A percentile compares a stretch with the other conserved stretches of the same genome.
Conservation (phyloP, 2,797 vertebrate species). For the Chromobotia macracanthus region DNA sequence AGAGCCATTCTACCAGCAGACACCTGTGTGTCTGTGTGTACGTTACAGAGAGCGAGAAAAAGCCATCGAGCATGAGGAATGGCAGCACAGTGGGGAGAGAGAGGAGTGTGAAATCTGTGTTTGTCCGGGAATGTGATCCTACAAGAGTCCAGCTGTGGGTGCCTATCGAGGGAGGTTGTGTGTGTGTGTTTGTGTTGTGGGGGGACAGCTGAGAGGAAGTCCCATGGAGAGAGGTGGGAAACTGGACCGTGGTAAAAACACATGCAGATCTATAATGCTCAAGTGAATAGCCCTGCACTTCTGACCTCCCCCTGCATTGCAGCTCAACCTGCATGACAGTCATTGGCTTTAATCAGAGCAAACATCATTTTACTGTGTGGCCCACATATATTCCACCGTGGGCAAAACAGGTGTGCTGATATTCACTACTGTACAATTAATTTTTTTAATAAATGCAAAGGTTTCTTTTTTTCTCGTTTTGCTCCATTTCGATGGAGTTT, state of each 20-base stretch:
- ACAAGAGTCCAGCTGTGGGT: constrained; percentile 87
- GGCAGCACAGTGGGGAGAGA: constrained; percentile 68
- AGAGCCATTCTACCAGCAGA: constrained; percentile 65
- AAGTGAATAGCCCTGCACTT: constrained; percentile 69
- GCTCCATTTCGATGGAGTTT: constrained; percentile 13
- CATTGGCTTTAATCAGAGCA: neutral
- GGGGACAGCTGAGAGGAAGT: constrained; percentile 89
- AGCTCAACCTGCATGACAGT: constrained; percentile 25
- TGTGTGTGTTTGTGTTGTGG: constrained; percentile 64
- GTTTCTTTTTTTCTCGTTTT: constrained; percentile 25
- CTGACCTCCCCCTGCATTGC: constrained; percentile 59
- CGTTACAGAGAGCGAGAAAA: constrained; percentile 61
- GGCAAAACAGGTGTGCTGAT: constrained; percentile 30
- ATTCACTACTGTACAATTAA: neutral
- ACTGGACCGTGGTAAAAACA: constrained; percentile 64
- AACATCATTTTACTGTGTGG: constrained; percentile 21
- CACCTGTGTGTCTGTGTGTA: constrained; percentile 71
- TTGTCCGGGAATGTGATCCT: constrained; percentile 80
- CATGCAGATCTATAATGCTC: constrained; percentile 67
- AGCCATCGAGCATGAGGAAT: constrained; percentile 64
- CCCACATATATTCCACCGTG: neutral
- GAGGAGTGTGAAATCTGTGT: constrained; percentile 78
- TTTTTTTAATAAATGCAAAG: constrained; percentile 48
- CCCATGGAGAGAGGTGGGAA: constrained; percentile 67
- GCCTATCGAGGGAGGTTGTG: constrained; percentile 81